Conservation (phyloP, 1,140 invertebrate genomes). For the Macrobrachium rosenbergii region DNA sequence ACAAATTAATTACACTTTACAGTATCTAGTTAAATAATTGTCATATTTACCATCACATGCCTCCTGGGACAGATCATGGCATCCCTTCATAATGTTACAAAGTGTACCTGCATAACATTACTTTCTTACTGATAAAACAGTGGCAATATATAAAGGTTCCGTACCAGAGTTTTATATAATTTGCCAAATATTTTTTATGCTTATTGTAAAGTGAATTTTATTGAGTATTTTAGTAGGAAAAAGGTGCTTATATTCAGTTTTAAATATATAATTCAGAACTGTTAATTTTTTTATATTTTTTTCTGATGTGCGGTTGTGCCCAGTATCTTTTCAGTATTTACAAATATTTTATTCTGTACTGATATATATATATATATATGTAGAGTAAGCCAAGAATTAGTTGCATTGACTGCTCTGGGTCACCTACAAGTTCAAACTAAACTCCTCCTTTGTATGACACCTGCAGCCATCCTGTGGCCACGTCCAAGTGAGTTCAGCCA, state of each 20-base stretch:
- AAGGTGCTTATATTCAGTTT: conserved; percentile 61
- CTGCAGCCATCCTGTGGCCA: not conserved
- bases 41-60: no score
- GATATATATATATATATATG: conserved; percentile 26
- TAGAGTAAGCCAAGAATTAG: conserved; percentile 32
- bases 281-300: conserved; percentile 45
- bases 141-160: conserved; percentile 62
- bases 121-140: conserved; percentile 60
- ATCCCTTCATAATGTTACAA: conserved; percentile 56
- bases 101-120: conserved; percentile 62
- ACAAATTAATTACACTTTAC: no score
- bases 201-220: conserved; percentile 44
- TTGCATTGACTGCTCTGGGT: conserved; percentile 34
- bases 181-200: conserved; percentile 59
- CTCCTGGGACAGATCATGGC: conserved; percentile 23
- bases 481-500: not conserved
- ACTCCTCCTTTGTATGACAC: not conserved
- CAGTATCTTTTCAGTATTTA: conserved; percentile 56
- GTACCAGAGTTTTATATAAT: conserved; percentile 60
- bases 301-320: conserved; percentile 58
- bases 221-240: conserved; percentile 41
- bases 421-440: conserved; percentile 58
- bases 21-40: no score
- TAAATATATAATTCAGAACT: conserved; percentile 39
- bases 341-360: conserved; percentile 23